Conservation (phyloP, 1,140 invertebrate genomes). For the Anoplolepis gracilipes region DNA sequence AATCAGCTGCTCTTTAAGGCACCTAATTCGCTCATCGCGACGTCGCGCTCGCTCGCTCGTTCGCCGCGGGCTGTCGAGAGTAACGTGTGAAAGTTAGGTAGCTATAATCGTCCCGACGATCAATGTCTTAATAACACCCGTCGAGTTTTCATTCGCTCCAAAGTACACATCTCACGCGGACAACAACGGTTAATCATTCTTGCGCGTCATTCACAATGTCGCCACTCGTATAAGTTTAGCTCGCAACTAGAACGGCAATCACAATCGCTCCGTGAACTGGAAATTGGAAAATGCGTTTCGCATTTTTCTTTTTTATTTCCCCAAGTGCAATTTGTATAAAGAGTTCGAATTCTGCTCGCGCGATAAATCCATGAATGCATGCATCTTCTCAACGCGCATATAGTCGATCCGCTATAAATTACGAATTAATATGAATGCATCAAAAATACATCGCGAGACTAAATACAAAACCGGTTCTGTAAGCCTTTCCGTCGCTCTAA, state of each 20-base stretch:
- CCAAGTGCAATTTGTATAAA: background rate
- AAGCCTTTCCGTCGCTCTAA: slow-evolving; percentile 8
- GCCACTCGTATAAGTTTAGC: slow-evolving; percentile 9
- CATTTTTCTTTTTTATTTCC: background rate
- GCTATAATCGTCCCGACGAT: slow-evolving; percentile 59
- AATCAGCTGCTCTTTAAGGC: slow-evolving; percentile 48
- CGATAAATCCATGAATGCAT: background rate
- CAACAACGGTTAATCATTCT: slow-evolving; percentile 55
- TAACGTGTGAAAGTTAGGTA: slow-evolving; percentile 60
- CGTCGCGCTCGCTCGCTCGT: background rate
- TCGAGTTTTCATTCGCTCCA: slow-evolving; percentile 55
- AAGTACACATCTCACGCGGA: slow-evolving; percentile 55
- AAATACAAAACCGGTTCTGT: slow-evolving; percentile 46
- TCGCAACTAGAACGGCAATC: background rate
- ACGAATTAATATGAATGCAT: slow-evolving; percentile 53
- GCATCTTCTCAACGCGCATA: background rate
- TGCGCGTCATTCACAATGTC: background rate
- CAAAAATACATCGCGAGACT: slow-evolving; percentile 31
- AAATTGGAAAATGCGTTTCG: background rate
- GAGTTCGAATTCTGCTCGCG: background rate
- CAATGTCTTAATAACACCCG: slow-evolving; percentile 61
- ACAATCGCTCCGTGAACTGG: background rate
- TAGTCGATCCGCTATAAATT: slow-evolving; percentile 1
- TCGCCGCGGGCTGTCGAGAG: slow-evolving; percentile 46
- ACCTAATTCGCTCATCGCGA: slow-evolving; percentile 56